Conservation (phyloP, 2,888 invertebrate genomes). For the Dusona sp. region DNA sequence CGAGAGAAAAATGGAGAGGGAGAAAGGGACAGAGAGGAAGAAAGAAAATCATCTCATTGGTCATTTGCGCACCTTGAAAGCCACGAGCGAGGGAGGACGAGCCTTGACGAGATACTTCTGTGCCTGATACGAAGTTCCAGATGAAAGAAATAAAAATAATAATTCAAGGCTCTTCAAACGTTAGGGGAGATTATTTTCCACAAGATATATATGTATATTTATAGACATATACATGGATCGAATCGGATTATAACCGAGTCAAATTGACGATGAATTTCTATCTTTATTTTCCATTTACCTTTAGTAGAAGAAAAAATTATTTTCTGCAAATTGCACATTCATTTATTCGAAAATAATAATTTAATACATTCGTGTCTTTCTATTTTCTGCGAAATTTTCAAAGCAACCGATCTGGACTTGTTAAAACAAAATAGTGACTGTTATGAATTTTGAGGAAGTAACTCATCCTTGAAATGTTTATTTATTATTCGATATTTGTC, state of each 20-base stretch:
- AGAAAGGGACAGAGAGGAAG: constrained; percentile 5
- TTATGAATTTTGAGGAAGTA: too few species aligned
- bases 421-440: too few species aligned
- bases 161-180: constrained; percentile 21
- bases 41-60: constrained; percentile 51
- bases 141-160: constrained; percentile 32
- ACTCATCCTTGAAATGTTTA: too few species aligned
- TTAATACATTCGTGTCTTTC: not conserved
- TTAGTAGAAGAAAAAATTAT: not conserved
- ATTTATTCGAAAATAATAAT: not conserved
- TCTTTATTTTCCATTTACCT: not conserved
- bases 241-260: constrained; percentile 10
- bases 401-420: not conserved
- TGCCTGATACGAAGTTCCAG: constrained; percentile 3
- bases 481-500: too few species aligned
- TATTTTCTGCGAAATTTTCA: not conserved
- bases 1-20: not conserved
- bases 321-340: not conserved
- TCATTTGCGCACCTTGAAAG: constrained; percentile 54
- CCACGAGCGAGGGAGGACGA: constrained; percentile 24
- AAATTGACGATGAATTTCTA: constrained; percentile 6
- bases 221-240: not conserved
- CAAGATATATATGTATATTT: not conserved
- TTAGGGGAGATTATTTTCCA: constrained; percentile 24
- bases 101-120: constrained; percentile 22